These are phyloP conservation scores for Ploceus nigricollis DNA, from an alignment of 2,113 vertebrate species.

Conservation along the genomic window DNA sequence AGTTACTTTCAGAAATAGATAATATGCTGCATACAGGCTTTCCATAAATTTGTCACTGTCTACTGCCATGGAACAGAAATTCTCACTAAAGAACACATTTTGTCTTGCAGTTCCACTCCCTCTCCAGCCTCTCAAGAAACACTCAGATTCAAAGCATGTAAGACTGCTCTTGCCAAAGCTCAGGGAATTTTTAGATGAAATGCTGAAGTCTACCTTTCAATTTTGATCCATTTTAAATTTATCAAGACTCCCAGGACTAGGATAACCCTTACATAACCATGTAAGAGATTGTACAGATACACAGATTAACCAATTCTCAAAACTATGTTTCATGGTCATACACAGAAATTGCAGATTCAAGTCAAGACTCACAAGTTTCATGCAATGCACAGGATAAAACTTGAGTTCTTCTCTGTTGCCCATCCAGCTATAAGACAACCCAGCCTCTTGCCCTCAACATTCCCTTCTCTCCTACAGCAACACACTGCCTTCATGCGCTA, in stretches of 20 bases:
- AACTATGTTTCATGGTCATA: neutral
- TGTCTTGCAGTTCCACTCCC: neutral
- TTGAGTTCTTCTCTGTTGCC: rapidly evolving
- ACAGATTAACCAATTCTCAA: neutral
- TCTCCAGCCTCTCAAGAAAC: neutral
- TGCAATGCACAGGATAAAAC: neutral
- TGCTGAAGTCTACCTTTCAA: neutral
- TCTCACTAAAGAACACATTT: neutral
- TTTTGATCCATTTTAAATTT: neutral
- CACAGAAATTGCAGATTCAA: neutral
- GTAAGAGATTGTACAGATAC: neutral
- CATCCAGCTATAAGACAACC: neutral
- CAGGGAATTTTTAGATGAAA: neutral
- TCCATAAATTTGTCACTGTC: neutral
- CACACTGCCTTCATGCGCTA: too few species aligned
- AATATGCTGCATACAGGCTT: neutral
- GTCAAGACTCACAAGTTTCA: neutral
- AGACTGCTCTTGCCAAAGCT: neutral
- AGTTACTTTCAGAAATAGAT: neutral
- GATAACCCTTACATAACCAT: neutral
- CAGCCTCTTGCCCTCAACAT: neutral
- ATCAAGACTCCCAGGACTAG: neutral
- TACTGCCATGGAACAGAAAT: neutral
- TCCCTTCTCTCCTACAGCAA: neutral
- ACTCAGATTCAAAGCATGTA: neutral